phyloP scores from a whole-genome alignment of 2,797 vertebrate species.

The Microcaecilia unicolor region DNA sequence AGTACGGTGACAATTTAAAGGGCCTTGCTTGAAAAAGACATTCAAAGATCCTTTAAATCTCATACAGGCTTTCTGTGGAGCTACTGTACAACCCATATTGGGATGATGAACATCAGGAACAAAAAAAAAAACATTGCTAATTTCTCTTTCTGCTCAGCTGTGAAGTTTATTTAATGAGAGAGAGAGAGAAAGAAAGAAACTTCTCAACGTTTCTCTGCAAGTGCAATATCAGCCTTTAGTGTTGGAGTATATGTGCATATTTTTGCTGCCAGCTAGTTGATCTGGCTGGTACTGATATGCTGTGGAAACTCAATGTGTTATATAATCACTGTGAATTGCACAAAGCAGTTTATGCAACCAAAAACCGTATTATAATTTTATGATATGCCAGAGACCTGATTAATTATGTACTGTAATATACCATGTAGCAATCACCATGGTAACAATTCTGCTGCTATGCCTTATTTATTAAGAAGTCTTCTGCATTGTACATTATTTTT shows the following conservation, averaged over 20 bases:
- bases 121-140: too few relatives aligned
- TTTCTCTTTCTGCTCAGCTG: neutral
- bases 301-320: too few relatives aligned
- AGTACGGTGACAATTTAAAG: conserved; percentile 51
- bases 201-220: neutral
- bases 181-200: too few relatives aligned
- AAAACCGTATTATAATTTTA: too few relatives aligned
- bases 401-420: too few relatives aligned
- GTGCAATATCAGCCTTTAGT: neutral
- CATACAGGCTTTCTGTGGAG: neutral
- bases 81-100: neutral
- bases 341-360: too few relatives aligned
- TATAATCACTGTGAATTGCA: neutral
- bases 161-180: neutral
- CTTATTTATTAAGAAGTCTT: too few relatives aligned
- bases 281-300: neutral
- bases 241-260: neutral
- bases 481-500: too few relatives aligned
- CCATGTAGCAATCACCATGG: too few relatives aligned
- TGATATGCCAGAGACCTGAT: too few relatives aligned
- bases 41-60: neutral
- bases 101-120: neutral
- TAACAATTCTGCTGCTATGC: too few relatives aligned
- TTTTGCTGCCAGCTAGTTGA: neutral
- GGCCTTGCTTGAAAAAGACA: neutral